Conservation (phyloP, 2,113 vertebrate genomes). For the Hemichromis elongatus region DNA sequence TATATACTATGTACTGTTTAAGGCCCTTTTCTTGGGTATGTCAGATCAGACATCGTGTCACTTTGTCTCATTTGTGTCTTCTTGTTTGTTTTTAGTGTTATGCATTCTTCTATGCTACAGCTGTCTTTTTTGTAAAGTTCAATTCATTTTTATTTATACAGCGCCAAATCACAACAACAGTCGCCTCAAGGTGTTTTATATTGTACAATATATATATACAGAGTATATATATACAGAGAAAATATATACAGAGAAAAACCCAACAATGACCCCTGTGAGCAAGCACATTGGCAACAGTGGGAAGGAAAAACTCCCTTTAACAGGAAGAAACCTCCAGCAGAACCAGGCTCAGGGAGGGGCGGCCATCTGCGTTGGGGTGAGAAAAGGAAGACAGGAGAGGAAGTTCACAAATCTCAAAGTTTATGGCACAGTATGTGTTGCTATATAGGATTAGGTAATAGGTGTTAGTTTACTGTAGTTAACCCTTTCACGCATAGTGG, state of each 20-base stretch:
- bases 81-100: neutral
- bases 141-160: neutral
- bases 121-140: neutral
- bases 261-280: neutral
- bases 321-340: neutral
- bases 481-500: no score
- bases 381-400: neutral
- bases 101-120: neutral
- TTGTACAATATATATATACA: no score
- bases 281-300: neutral
- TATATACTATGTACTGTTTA: slow-evolving; percentile 9
- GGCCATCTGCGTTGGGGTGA: no score
- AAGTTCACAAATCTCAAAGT: neutral
- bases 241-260: neutral
- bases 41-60: slow-evolving; percentile 3
- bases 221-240: neutral
- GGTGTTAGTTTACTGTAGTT: no score
- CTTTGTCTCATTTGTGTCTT: slow-evolving; percentile 52
- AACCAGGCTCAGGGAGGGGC: neutral
- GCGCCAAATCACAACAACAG: neutral
- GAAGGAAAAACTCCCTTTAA: neutral
- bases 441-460: neutral
- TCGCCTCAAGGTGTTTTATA: neutral
- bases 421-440: neutral
- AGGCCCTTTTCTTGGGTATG: slow-evolving; percentile 11